These are phyloP conservation scores for Ariopsis seemanni DNA, from an alignment of 2,113 vertebrate species.

Conservation along the genomic window DNA sequence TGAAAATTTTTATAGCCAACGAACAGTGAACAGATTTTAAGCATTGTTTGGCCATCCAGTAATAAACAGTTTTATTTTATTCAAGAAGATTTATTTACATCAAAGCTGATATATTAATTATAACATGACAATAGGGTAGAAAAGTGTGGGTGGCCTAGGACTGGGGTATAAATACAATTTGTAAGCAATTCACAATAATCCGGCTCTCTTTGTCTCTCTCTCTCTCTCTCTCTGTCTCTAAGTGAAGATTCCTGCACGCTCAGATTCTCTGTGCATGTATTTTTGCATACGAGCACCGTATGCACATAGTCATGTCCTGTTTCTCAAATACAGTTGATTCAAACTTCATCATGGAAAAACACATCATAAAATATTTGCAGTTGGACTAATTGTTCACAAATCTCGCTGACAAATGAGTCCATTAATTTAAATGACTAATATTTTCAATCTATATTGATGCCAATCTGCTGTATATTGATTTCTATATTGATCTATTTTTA, in stretches of 20 bases:
- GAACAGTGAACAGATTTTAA: neutral
- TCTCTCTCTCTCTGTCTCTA: slow-evolving; percentile 57
- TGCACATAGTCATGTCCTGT: neutral
- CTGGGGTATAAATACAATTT: slow-evolving; percentile 70
- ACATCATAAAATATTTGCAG: neutral
- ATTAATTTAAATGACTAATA: neutral
- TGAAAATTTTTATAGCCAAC: neutral
- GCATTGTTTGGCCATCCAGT: neutral
- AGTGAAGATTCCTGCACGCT: slow-evolving; percentile 3
- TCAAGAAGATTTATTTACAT: neutral
- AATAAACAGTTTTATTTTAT: neutral
- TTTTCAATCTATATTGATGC: neutral
- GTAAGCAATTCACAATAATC: slow-evolving; percentile 73
- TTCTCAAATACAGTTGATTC: slow-evolving; percentile 34
- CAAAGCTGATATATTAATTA: neutral
- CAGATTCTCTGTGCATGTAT: slow-evolving; percentile 40
- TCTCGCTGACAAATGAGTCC: neutral
- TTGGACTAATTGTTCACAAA: neutral
- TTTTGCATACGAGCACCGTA: slow-evolving; percentile 54
- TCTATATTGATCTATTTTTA: neutral
- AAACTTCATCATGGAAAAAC: neutral
- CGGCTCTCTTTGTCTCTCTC: slow-evolving; percentile 59
- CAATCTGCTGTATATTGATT: neutral
- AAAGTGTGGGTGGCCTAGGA: slow-evolving; percentile 67
- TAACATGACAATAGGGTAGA: neutral